Percentiles rank a stretch among this genome's conserved stretches.
Evolutionary conservation across 2,797 vertebrate genomes (phyloP).

Genomic region (Channa striata): DNA sequence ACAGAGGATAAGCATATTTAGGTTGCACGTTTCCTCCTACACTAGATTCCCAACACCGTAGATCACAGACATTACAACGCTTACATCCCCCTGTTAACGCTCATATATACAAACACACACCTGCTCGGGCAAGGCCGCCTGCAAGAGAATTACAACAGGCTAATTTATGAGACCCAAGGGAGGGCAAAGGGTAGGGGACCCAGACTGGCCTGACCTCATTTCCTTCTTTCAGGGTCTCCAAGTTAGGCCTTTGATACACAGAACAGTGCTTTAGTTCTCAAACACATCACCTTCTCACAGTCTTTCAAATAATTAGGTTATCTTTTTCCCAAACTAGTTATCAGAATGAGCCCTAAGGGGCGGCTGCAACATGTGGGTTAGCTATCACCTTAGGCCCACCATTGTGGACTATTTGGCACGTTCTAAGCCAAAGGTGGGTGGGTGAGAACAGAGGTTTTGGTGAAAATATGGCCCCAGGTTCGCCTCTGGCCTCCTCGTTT

Average conservation of each 20-base stretch:
- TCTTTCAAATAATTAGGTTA: constrained; percentile 55
- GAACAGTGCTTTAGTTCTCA: constrained; percentile 39
- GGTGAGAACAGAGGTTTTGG: constrained; percentile 54
- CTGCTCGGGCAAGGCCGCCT: constrained; percentile 84
- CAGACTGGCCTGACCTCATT: constrained; percentile 81
- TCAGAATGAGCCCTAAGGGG: constrained; percentile 48
- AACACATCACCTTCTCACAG: constrained; percentile 32
- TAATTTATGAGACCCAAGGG: constrained; percentile 86
- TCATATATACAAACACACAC: constrained; percentile 89
- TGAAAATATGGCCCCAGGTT: constrained; percentile 68
- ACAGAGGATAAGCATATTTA: constrained; percentile 84
- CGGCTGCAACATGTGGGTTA: constrained; percentile 10
- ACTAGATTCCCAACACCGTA: constrained; percentile 83
- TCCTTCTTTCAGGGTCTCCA: constrained; percentile 77
- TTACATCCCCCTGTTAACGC: constrained; percentile 77
- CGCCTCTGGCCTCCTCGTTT: constrained; percentile 81
- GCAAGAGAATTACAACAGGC: constrained; percentile 82
- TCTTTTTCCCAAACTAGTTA: constrained; percentile 41
- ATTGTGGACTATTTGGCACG: constrained; percentile 35
- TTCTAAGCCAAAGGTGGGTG: constrained; percentile 39
- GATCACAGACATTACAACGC: constrained; percentile 82
- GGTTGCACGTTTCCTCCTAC: constrained; percentile 82
- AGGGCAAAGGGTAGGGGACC: constrained; percentile 81
- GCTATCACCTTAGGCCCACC: constrained; percentile 8
- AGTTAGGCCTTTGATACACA: constrained; percentile 56